Conservation (phyloP, 2,113 vertebrate genomes). For the Coturnix japonica region DNA sequence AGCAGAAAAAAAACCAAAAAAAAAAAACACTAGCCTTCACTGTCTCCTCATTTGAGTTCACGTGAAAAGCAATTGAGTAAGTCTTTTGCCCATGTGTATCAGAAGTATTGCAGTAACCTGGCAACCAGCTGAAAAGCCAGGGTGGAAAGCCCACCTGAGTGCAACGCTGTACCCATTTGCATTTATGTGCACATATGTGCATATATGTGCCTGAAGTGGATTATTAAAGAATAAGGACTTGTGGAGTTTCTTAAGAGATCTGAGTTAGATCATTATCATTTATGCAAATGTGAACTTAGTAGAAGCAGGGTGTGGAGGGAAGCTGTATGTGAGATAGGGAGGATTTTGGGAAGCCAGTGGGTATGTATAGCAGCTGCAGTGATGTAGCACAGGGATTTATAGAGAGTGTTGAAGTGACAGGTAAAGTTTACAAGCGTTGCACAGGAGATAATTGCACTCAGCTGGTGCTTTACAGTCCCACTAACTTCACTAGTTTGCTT, state of each 20-base stretch:
- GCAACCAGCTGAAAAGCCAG: conserved; percentile 40
- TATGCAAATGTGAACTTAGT: background rate
- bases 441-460: conserved; percentile 22
- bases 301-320: background rate
- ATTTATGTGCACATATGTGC: background rate
- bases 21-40: background rate
- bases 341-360: background rate
- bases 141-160: conserved; percentile 30
- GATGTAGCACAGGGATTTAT: background rate
- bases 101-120: conserved; percentile 53
- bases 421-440: conserved; percentile 33
- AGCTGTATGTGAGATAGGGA: background rate
- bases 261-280: background rate
- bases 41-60: conserved; percentile 21
- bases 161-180: background rate
- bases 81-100: conserved; percentile 28
- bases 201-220: background rate
- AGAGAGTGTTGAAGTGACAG: background rate
- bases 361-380: background rate
- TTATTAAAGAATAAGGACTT: background rate
- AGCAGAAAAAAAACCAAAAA: background rate
- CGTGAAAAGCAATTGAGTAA: conserved; percentile 49
- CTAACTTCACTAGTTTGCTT: conserved; percentile 21
- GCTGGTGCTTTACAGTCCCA: background rate
- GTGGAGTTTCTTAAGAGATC: conserved; percentile 20